Base-by-base conservation (phyloP, 1,140 invertebrate species). In the Camponotus vicinus region DNA sequence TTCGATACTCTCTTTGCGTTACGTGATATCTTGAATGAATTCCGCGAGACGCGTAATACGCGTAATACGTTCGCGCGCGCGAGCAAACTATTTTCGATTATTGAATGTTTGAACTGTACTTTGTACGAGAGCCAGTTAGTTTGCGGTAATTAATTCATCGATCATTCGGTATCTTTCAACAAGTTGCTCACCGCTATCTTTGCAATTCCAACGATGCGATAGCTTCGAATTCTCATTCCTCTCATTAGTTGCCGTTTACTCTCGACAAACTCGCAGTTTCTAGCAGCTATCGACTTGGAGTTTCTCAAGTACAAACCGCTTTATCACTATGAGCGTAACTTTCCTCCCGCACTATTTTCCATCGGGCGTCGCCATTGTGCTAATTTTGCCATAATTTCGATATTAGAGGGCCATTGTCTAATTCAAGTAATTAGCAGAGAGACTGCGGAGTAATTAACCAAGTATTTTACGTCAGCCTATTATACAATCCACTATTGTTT, bases 191-290 rank as follows among this genome's bases (percentile, higher is more conserved):
- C 18, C 64, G 21, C 8, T 69, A 27, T 69, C 84, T 69, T 86
- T 73, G 86, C 55, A 75, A 66, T 86, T 75, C 83, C 82, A 90
- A 88, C 61, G 89, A 80, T 27, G 78, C 73, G 55, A 79, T 80
- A 59, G 52, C 73, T 49, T 45, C 21, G 45, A 78, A 89, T 82
- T 66, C 66, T 88, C 66, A 42, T 86, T 90, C 63, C 67, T 70
- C 86, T 86, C 86, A 83, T 90, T 90, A 79, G 66, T 55, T 66
- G 57, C 69, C 55, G 37, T 49, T 11, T 59, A 45, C 59, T 37
- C 69, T 69, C 69, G 42, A 66, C 67, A 34, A 77, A 55, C 49
- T 63, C 40, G 57, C 32, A 55, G 27, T 66, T 59, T 61, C 27
- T 66, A 21, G 11, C 57, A 42, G 27, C n/a, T 78, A 67, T 63